Evolutionary conservation across 92 coral and sea anemone genomes (phyloP).

Genomic region (Bergia puertoricense): DNA sequence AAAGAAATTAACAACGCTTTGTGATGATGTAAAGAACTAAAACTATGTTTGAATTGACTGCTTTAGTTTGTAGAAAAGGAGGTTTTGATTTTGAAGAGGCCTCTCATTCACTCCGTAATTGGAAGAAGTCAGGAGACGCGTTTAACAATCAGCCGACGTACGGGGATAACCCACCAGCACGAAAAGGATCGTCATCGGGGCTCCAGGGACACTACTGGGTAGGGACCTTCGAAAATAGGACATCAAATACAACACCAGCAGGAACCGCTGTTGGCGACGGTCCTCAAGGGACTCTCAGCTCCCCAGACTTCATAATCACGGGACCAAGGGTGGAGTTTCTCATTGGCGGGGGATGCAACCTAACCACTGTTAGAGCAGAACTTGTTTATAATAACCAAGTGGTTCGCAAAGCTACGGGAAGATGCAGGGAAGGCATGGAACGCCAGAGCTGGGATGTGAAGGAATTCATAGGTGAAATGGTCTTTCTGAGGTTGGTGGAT

Average conservation of each 20-base stretch:
- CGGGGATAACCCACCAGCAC: neutral
- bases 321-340: conserved; percentile 27
- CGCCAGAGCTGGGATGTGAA: conserved; percentile 26
- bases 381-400: conserved; percentile 14
- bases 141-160: conserved; percentile 38
- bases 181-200: conserved; percentile 4
- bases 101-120: neutral
- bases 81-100: conserved; percentile 9
- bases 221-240: conserved; percentile 29
- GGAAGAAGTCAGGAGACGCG: conserved; percentile 40
- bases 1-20: too few relatives aligned
- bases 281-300: conserved; percentile 36
- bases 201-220: conserved; percentile 40
- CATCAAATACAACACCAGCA: neutral
- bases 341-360: conserved; percentile 36
- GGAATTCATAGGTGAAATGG: conserved; percentile 29
- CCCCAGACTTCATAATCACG: conserved; percentile 43
- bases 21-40: too few relatives aligned
- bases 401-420: conserved; percentile 42
- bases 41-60: neutral
- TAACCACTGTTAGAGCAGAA: conserved; percentile 31
- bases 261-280: conserved; percentile 31
- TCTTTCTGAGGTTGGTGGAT: conserved; percentile 36
- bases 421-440: neutral
- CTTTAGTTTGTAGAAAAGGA: neutral